A percentile compares a stretch with the other conserved stretches of the same genome.
These are phyloP conservation scores for Ditylenchus dipsaci DNA, from an alignment of 1,140 invertebrate species.

Conservation along the genomic window DNA sequence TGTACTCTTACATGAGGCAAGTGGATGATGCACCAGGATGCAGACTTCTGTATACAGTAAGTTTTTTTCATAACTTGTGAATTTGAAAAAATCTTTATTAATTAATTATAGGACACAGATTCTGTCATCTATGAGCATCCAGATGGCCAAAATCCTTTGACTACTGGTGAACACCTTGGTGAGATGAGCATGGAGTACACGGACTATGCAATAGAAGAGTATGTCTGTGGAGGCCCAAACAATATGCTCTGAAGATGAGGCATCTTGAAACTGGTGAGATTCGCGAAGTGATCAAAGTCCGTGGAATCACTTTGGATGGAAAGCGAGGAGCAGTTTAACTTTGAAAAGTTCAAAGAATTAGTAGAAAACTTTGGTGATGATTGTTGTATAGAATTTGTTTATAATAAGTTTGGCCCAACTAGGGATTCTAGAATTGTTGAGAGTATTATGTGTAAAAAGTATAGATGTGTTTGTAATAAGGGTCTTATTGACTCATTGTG, in stretches of 20 bases:
- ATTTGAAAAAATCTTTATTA: not conserved
- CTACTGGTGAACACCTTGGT: not conserved
- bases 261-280: not conserved
- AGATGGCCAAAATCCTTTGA: not conserved
- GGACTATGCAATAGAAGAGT: not conserved
- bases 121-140: not conserved
- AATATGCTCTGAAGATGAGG: not conserved
- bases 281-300: not conserved
- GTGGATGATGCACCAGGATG: not conserved
- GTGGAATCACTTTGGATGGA: not conserved
- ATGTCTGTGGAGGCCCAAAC: not conserved
- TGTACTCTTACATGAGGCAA: not conserved
- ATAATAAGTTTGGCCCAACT: not conserved
- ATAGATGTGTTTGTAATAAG: not conserved
- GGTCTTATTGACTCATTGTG: not conserved
- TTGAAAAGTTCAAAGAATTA: not conserved
- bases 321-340: not conserved
- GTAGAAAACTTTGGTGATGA: not conserved
- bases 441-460: not conserved
- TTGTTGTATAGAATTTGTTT: not conserved
- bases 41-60: not conserved
- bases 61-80: not conserved
- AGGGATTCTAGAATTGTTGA: not conserved
- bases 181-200: not conserved
- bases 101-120: not conserved